Percentiles rank a stretch among this genome's conserved stretches.
phyloP scores from a whole-genome alignment of 2,888 invertebrate species.

The Boloria euphrosyne region DNA sequence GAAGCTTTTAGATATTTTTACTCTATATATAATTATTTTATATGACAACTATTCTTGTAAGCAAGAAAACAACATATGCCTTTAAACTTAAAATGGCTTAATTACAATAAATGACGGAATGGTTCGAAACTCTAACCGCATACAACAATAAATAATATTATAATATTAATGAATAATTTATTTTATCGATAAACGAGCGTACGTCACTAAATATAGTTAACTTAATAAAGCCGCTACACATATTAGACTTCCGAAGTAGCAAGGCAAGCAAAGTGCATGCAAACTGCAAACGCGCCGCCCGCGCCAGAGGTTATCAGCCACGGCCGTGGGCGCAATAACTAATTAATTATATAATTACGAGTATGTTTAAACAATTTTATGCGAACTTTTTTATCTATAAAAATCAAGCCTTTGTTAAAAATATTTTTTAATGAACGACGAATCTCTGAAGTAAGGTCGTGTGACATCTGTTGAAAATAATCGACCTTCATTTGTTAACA shows the following conservation, averaged over 20 bases:
- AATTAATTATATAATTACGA: conserved; percentile 31
- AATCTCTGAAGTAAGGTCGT: too few relatives aligned
- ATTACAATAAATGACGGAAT: too few relatives aligned
- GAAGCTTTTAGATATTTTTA: too few relatives aligned
- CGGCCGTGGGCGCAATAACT: conserved; percentile 28
- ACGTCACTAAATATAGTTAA: conserved; percentile 35
- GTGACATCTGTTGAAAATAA: too few relatives aligned
- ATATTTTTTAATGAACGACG: background rate
- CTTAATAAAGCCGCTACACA: conserved; percentile 37
- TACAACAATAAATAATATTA: background rate
- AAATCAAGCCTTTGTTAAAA: conserved; percentile 15
- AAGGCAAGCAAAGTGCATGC: conserved; percentile 32
- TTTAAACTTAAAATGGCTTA: too few relatives aligned
- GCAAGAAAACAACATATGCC: too few relatives aligned
- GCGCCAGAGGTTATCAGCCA: conserved; percentile 32
- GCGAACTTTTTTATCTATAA: conserved; percentile 2
- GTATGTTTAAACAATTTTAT: conserved; percentile 17
- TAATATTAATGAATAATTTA: background rate
- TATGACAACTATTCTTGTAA: too few relatives aligned
- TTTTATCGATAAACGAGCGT: background rate
- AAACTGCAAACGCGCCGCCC: conserved; percentile 18
- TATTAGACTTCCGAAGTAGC: conserved; percentile 36
- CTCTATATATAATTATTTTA: too few relatives aligned
- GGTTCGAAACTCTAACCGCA: too few relatives aligned
- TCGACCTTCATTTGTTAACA: too few relatives aligned